These are phyloP conservation scores for Gavialis gangeticus DNA, from an alignment of 2,113 vertebrate genomes.

Conservation along the genomic window DNA sequence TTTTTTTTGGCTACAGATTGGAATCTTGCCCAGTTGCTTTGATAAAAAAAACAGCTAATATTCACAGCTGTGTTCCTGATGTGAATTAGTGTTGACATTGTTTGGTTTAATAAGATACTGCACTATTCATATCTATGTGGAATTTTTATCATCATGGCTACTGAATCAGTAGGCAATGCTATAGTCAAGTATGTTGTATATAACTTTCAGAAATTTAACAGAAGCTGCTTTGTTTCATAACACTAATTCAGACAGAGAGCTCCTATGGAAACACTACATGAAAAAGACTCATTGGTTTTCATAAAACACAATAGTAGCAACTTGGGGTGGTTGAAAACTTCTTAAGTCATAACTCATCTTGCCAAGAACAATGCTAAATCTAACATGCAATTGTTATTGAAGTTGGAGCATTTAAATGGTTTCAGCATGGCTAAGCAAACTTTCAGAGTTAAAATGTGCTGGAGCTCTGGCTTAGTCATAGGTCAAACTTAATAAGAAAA, in stretches of 20 bases:
- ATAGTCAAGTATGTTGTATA: constrained; percentile 12
- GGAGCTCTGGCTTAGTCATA: neutral
- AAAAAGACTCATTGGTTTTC: neutral
- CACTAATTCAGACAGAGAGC: neutral
- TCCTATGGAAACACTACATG: neutral
- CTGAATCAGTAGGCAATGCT: constrained; percentile 37
- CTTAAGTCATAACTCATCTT: neutral
- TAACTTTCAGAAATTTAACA: constrained; percentile 28
- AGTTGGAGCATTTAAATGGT: neutral
- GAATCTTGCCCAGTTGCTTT: constrained; percentile 36
- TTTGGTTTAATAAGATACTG: constrained; percentile 50
- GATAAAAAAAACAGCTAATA: constrained; percentile 31
- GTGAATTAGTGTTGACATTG: constrained; percentile 64
- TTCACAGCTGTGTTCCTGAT: constrained; percentile 55
- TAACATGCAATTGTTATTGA: neutral
- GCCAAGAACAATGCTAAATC: neutral
- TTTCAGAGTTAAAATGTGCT: neutral
- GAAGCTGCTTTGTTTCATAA: constrained; percentile 27
- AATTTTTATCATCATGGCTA: constrained; percentile 48
- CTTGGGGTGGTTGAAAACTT: neutral
- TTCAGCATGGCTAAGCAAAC: neutral
- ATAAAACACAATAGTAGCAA: neutral
- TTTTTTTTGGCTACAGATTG: constrained; percentile 16
- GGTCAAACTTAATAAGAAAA: neutral
- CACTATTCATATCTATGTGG: constrained; percentile 29